Conservation (phyloP, 1,140 invertebrate genomes). For the Ganaspis sp. region DNA sequence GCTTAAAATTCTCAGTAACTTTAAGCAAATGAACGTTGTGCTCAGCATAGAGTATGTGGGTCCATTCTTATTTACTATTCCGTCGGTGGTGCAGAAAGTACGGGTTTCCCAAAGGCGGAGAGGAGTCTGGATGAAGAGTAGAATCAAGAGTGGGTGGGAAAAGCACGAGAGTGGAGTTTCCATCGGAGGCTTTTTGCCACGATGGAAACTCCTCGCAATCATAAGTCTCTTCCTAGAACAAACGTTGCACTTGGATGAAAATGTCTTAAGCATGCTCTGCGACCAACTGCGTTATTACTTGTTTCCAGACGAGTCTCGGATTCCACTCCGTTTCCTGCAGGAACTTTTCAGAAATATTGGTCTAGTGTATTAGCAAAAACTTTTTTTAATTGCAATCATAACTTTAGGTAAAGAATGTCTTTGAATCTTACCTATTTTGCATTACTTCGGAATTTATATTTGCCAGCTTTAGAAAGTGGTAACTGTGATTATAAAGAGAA, state of each 20-base stretch:
- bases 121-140: constrained; percentile 36
- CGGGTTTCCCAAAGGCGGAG: constrained; percentile 19
- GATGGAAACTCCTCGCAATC: constrained; percentile 59
- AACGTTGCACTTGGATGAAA: constrained; percentile 54
- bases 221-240: constrained; percentile 61
- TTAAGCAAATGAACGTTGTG: constrained; percentile 65
- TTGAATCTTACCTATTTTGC: no score
- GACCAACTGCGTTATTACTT: constrained; percentile 60
- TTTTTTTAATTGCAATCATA: neutral
- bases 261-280: constrained; percentile 55
- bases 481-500: no score
- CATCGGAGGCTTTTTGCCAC: constrained; percentile 59
- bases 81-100: constrained; percentile 37
- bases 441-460: no score
- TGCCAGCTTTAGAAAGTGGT: no score
- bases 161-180: constrained; percentile 55
- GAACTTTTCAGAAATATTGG: neutral
- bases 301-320: constrained; percentile 53
- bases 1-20: constrained; percentile 59
- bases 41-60: constrained; percentile 56
- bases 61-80: constrained; percentile 56
- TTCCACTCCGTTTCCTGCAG: constrained; percentile 30
- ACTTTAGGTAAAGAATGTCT: no score
- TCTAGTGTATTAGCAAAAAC: neutral
- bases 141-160: constrained; percentile 43